These are phyloP conservation scores for Petaurus breviceps DNA, from an alignment of 2,113 vertebrate species.

Conservation along the genomic window DNA sequence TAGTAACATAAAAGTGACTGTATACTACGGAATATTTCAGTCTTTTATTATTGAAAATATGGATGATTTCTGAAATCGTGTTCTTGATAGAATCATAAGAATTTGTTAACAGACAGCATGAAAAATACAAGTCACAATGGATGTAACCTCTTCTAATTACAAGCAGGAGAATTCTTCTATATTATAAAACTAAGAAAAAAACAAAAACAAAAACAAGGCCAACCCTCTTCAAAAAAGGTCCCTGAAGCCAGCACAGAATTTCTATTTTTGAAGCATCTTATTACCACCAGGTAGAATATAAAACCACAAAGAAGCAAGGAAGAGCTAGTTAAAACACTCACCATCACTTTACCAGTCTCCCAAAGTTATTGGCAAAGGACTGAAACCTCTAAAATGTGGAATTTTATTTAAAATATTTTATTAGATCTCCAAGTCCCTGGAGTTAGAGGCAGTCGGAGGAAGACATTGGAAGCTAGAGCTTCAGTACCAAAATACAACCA, in stretches of 20 bases:
- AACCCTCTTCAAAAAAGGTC: neutral
- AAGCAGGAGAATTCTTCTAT: neutral
- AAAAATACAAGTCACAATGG: neutral
- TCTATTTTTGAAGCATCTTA: constrained; percentile 7
- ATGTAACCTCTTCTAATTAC: constrained; percentile 11
- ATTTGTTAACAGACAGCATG: neutral
- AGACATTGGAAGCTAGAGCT: constrained; percentile 41
- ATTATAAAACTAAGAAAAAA: constrained; percentile 4
- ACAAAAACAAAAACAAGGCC: neutral
- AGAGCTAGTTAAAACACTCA: constrained; percentile 7
- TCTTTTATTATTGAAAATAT: constrained; percentile 6
- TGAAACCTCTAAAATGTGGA: constrained; percentile 12
- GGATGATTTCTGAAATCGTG: neutral
- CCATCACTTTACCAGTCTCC: constrained; percentile 12
- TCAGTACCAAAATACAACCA: constrained; percentile 59
- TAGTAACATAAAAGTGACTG: neutral
- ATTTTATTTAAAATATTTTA: constrained; percentile 44
- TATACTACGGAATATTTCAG: neutral
- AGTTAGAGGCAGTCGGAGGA: constrained; percentile 41
- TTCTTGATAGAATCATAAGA: neutral
- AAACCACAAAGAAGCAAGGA: constrained; percentile 37
- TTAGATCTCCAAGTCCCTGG: constrained; percentile 28
- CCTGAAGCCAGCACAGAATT: neutral
- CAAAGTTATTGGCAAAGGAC: neutral
- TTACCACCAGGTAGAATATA: neutral